Conservation (phyloP, 2,113 vertebrate genomes). For the Rhizomys pruinosus region DNA sequence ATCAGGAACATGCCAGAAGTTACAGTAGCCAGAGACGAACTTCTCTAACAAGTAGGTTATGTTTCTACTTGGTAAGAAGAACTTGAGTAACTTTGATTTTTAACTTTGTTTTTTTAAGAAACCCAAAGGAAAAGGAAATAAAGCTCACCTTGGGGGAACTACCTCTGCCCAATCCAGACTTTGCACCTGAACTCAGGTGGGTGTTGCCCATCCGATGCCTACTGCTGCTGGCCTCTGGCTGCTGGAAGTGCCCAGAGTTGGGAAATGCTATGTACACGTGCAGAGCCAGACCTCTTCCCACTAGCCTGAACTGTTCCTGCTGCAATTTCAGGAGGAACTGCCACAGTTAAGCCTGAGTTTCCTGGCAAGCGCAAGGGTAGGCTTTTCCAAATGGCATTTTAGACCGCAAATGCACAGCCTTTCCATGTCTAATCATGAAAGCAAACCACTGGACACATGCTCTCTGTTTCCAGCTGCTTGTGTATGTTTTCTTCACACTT, state of each 20-base stretch:
- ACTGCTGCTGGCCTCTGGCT: neutral
- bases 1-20: neutral
- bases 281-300: neutral
- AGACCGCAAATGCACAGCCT: slow-evolving; percentile 81
- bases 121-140: neutral
- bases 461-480: slow-evolving; percentile 84
- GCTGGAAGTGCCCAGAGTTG: neutral
- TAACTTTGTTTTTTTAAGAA: neutral
- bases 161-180: neutral
- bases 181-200: neutral
- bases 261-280: neutral
- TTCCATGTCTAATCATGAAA: slow-evolving; percentile 85
- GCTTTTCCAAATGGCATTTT: slow-evolving; percentile 85
- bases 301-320: slow-evolving; percentile 73
- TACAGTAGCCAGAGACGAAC: neutral
- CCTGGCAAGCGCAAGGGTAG: slow-evolving; percentile 83
- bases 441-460: slow-evolving; percentile 84
- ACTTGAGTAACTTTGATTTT: neutral
- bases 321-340: slow-evolving; percentile 72
- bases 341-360: slow-evolving; percentile 83
- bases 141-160: neutral
- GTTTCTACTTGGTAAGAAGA: neutral
- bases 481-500: slow-evolving; percentile 83
- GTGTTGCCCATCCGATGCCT: neutral
- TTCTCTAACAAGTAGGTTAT: neutral